A percentile compares a stretch with the other conserved stretches of the same genome.
These are phyloP conservation scores for Pristionchus fissidentatus DNA, from an alignment of 2,888 invertebrate species.

Conservation along the genomic window DNA sequence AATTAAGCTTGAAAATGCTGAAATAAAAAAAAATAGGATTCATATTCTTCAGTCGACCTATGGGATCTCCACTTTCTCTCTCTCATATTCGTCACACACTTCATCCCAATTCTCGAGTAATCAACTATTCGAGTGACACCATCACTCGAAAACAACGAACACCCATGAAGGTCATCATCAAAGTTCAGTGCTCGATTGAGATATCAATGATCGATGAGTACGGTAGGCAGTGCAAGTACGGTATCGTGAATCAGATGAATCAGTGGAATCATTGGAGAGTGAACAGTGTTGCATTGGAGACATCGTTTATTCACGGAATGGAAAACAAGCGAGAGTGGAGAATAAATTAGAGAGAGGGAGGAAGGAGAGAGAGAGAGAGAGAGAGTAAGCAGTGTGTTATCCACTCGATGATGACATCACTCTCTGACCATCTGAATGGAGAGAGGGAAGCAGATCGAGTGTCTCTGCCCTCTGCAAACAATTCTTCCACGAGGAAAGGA, in stretches of 20 bases:
- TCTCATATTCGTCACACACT: too few relatives aligned
- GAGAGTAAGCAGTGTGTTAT: constrained; percentile 2
- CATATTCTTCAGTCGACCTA: too few relatives aligned
- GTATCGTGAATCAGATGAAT: background rate
- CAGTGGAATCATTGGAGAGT: background rate
- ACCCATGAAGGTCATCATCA: too few relatives aligned
- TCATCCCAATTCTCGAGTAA: too few relatives aligned
- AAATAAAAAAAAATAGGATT: too few relatives aligned
- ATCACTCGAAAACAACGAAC: too few relatives aligned
- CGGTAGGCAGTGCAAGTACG: background rate
- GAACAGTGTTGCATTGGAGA: background rate
- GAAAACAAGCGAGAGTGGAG: background rate
- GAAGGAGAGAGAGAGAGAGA: background rate
- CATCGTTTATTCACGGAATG: background rate
- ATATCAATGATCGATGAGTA: too few relatives aligned
- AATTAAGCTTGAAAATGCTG: too few relatives aligned
- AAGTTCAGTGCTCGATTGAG: too few relatives aligned
- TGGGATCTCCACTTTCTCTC: too few relatives aligned
- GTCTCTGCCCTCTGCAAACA: background rate
- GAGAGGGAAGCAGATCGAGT: too few relatives aligned
- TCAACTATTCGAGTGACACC: too few relatives aligned
- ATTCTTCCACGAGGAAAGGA: background rate
- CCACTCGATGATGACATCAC: constrained; percentile 23
- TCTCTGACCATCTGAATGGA: background rate
- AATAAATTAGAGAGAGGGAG: constrained; percentile 26